Evolutionary conservation across 2,888 invertebrate genomes (phyloP), one percentile per base, ranked within the genome.

Genomic region (Ormyrus labotus): DNA sequence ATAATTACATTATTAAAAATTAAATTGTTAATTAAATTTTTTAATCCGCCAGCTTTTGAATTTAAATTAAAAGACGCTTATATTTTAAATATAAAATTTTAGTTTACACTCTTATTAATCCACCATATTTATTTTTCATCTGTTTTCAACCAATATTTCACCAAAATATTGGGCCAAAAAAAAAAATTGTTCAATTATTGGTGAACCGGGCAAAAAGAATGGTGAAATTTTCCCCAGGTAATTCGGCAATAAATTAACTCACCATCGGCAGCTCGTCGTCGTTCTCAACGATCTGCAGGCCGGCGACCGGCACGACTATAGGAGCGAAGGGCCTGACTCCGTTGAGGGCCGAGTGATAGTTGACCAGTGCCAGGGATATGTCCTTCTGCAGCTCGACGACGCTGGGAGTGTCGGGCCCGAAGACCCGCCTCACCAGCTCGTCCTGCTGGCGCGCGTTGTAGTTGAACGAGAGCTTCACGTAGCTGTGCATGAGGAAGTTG

Each of bases 281-380:
- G 10, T 69, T 76, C 2, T 87, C 84, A 74, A 4, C 6, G 11
- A 88, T 71, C 58, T 93, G 93, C 68, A 93, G 85, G 2, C 93
- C 93, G 2, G 93, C 93, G 76, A 93, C 86, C 85, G 93, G 93
- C 61, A 93, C 86, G 10, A 93, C 88, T 68, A 91, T 91, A 0
- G 92, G 90, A 0, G 92, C 91, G 71, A 90, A 83, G 1, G 92
- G 91, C 64, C 91, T 91, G 0, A 92, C 89, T 0, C 93, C 93
- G 75, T 91, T 92, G 45, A 93, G 81, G 6, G 92, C 91, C 82
- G 91, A 92, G 87, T 93, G 93, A 13, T 92, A 92, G 84, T 93
- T 93, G 0, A 93, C 89, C 81, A 92, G 88, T 60, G 92, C 84
- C 1, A 91, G 51, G 4, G 87, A 76, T 73, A 91, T 53, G 69